A percentile compares a stretch with the other conserved stretches of the same genome.
These are phyloP conservation scores for Macquaria ambigua DNA, from an alignment of 2,113 vertebrate genomes.

Conservation along the genomic window DNA sequence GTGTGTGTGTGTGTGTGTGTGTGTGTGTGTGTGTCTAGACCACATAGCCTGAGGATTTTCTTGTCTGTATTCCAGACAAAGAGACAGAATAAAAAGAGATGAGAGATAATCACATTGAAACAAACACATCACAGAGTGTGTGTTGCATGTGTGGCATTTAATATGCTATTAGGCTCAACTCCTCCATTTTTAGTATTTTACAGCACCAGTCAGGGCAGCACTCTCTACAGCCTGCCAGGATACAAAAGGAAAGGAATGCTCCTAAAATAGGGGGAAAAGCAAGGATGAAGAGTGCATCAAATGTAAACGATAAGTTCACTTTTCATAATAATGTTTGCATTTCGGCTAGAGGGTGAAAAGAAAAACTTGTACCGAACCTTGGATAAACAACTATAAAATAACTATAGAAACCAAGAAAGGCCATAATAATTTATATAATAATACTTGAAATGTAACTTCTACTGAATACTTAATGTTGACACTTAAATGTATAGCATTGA, in stretches of 20 bases:
- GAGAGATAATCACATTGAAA: background rate
- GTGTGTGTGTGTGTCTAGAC: constrained; percentile 16
- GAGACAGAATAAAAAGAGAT: constrained; percentile 9
- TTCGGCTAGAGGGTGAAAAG: background rate
- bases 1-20: constrained; percentile 24
- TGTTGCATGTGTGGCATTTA: background rate
- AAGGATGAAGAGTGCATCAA: background rate
- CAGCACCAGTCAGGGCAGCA: background rate
- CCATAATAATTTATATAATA: no score
- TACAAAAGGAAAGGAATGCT: background rate
- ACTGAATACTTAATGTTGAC: background rate
- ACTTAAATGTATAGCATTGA: background rate
- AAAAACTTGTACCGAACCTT: background rate
- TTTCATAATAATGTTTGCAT: background rate
- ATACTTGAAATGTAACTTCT: background rate
- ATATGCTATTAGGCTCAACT: background rate
- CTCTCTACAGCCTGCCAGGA: background rate
- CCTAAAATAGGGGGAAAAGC: background rate
- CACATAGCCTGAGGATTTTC: constrained; percentile 25
- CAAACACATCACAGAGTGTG: background rate
- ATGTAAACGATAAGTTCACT: background rate
- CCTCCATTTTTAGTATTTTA: background rate
- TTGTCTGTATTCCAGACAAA: constrained; percentile 48
- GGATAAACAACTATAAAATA: background rate
- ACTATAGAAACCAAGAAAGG: background rate